Evolutionary conservation across 1,140 invertebrate species (phyloP).

Genomic region (Asobara japonica): DNA sequence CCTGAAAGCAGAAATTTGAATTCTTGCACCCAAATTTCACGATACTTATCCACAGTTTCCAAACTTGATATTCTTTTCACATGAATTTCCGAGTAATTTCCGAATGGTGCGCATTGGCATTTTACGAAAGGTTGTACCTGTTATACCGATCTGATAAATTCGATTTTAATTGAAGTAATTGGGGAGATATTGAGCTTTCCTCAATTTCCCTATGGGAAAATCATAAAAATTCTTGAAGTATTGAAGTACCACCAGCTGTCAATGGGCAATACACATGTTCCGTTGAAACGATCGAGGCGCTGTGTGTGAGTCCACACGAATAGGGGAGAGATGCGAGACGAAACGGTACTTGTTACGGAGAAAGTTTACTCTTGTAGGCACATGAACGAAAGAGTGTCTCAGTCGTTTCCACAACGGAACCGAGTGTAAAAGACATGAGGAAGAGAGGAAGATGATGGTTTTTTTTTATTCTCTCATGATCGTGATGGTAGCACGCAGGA

Average conservation of each 20-base stretch:
- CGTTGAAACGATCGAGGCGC: background rate
- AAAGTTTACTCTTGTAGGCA: constrained; percentile 49
- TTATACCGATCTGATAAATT: too few relatives aligned
- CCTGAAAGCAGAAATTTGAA: too few relatives aligned
- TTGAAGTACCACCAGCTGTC: background rate
- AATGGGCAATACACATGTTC: background rate
- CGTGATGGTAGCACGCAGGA: constrained; percentile 3
- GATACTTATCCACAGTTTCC: too few relatives aligned
- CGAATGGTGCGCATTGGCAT: too few relatives aligned
- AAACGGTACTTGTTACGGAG: constrained; percentile 64
- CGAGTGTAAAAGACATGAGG: constrained; percentile 31
- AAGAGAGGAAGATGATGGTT: constrained; percentile 34
- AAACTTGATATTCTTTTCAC: too few relatives aligned
- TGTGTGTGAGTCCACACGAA: background rate
- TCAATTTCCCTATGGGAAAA: too few relatives aligned
- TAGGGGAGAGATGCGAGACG: constrained; percentile 47
- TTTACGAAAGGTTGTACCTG: too few relatives aligned
- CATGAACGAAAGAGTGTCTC: constrained; percentile 22
- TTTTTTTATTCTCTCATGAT: constrained; percentile 1
- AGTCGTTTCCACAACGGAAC: constrained; percentile 10
- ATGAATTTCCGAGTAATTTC: too few relatives aligned
- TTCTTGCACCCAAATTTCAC: too few relatives aligned
- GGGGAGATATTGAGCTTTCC: background rate
- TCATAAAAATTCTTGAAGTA: background rate
- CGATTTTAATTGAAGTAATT: too few relatives aligned